A percentile compares a stretch with the other conserved stretches of the same genome.
Evolutionary conservation across 2,113 vertebrate genomes (phyloP).

Genomic region (Hydropotes inermis): DNA sequence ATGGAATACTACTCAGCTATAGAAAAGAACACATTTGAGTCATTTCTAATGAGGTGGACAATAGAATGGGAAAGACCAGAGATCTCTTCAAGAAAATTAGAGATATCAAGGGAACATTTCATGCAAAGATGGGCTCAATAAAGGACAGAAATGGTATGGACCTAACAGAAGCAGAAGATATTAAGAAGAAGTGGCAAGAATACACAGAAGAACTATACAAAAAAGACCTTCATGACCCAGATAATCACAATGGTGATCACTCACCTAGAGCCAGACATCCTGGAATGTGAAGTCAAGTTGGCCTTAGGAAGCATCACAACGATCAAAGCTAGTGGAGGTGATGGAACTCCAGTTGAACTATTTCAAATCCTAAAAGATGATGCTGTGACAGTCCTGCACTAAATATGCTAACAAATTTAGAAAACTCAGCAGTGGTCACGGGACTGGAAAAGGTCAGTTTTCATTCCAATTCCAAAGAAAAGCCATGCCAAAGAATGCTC

Average conservation of each 20-base stretch:
- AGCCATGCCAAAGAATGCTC: neutral
- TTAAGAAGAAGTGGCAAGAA: neutral
- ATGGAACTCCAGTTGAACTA: neutral
- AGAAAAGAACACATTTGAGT: neutral
- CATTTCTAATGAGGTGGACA: neutral
- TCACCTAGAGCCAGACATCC: neutral
- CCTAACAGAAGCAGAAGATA: neutral
- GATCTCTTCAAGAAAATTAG: neutral
- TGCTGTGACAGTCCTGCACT: neutral
- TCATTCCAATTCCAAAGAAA: neutral
- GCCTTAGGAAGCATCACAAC: neutral
- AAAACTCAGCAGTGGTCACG: neutral
- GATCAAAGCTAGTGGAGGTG: neutral
- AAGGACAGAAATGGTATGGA: neutral
- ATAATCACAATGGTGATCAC: neutral
- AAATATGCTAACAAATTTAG: neutral
- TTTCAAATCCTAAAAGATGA: neutral
- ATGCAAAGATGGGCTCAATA: neutral
- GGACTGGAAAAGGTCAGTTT: neutral
- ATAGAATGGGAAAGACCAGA: neutral
- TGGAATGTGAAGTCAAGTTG: neutral
- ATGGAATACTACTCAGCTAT: neutral
- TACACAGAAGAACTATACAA: neutral
- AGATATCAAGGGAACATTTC: neutral
- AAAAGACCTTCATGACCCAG: neutral